Evolutionary conservation across 2,888 invertebrate species (phyloP).

Genomic region (Dascillus cervinus): DNA sequence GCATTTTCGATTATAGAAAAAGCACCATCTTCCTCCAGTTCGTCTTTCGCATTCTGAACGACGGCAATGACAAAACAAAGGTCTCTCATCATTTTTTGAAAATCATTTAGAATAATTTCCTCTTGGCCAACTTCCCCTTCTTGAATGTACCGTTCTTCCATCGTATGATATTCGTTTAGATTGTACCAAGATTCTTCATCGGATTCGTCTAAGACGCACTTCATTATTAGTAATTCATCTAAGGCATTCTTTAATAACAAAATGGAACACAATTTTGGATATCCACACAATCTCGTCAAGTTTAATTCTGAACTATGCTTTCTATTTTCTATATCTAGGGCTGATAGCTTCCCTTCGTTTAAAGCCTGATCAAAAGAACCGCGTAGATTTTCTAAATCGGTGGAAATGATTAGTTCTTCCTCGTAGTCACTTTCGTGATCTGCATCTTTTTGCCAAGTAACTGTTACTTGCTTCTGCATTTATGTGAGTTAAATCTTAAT

Average conservation of each 20-base stretch:
- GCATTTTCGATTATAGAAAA: too few relatives aligned
- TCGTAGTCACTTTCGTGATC: not conserved
- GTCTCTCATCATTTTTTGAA: slow-evolving; percentile 10
- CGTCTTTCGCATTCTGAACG: slow-evolving; percentile 4
- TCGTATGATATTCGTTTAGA: slow-evolving; percentile 4
- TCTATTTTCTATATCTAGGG: too few relatives aligned
- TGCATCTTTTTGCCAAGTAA: slow-evolving; percentile 4
- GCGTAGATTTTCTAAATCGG: too few relatives aligned
- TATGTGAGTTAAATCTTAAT: slow-evolving; percentile 1
- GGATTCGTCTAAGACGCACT: slow-evolving; percentile 11
- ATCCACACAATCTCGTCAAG: too few relatives aligned
- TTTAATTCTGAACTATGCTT: too few relatives aligned
- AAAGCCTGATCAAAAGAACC: too few relatives aligned
- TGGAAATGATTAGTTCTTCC: slow-evolving; percentile 2
- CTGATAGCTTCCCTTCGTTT: too few relatives aligned
- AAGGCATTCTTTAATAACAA: slow-evolving; percentile 13
- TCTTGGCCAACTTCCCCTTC: slow-evolving; percentile 12
- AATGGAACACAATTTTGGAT: too few relatives aligned
- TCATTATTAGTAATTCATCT: slow-evolving; percentile 15
- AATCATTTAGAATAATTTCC: slow-evolving; percentile 5
- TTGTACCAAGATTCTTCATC: slow-evolving; percentile 10
- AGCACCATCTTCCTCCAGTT: slow-evolving; percentile 8
- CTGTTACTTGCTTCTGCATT: not conserved
- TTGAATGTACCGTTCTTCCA: slow-evolving; percentile 5
- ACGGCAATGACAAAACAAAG: slow-evolving; percentile 7